Evolutionary conservation across 1,140 invertebrate species (phyloP).

Genomic region (Drosophila setifemur): DNA sequence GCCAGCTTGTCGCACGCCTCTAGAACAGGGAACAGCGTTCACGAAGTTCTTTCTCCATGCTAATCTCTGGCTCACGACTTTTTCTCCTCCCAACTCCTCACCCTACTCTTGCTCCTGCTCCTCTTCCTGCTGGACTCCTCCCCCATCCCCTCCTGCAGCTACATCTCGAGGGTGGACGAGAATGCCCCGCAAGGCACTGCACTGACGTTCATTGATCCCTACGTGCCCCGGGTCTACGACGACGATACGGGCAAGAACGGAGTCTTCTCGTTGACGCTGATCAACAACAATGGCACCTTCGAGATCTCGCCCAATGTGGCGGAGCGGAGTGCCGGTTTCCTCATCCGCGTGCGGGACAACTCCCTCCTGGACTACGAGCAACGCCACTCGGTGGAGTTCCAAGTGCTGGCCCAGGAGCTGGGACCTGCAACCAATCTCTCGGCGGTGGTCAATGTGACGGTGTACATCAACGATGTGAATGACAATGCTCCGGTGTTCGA

Average conservation of each 20-base stretch:
- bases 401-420: slow-evolving; percentile 91
- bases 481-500: slow-evolving; percentile 94
- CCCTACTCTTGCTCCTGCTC: not conserved
- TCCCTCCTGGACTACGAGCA: slow-evolving; percentile 92
- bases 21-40: slow-evolving; percentile 47
- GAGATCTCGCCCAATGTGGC: slow-evolving; percentile 94
- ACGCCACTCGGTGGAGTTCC: slow-evolving; percentile 88
- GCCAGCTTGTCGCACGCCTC: slow-evolving; percentile 46
- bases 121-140: not conserved
- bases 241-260: slow-evolving; percentile 92
- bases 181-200: slow-evolving; percentile 91
- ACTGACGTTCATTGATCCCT: slow-evolving; percentile 88
- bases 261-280: slow-evolving; percentile 90
- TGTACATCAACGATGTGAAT: slow-evolving; percentile 93
- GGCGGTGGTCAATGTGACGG: slow-evolving; percentile 88
- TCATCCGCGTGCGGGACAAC: slow-evolving; percentile 92
- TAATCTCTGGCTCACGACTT: slow-evolving; percentile 67
- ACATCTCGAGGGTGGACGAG: slow-evolving; percentile 89
- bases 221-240: slow-evolving; percentile 88
- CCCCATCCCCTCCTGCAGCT: slow-evolving; percentile 84
- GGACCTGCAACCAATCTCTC: slow-evolving; percentile 89
- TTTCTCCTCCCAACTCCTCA: slow-evolving; percentile 13
- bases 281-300: slow-evolving; percentile 93
- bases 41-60: slow-evolving; percentile 64
- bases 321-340: slow-evolving; percentile 90